Conservation (phyloP, 2,113 vertebrate genomes). For the Peromyscus californicus region DNA sequence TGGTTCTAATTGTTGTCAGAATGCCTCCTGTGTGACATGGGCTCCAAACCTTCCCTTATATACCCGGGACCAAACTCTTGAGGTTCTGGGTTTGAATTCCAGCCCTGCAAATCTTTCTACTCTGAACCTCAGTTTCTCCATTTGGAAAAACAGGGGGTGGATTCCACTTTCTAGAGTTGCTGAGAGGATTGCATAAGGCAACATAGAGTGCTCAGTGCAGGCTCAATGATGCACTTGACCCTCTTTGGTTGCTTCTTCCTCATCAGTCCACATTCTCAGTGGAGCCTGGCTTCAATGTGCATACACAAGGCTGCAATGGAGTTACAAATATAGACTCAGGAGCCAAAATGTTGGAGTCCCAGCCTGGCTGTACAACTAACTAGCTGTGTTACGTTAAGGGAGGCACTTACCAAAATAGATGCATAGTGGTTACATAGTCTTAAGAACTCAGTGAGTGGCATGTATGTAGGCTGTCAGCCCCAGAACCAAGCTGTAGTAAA, state of each 20-base stretch:
- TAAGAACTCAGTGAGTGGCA: neutral
- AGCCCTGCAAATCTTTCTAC: neutral
- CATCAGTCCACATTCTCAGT: neutral
- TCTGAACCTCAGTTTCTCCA: neutral
- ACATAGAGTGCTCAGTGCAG: accelerated
- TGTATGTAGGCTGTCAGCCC: neutral
- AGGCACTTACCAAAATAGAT: conserved; percentile 10
- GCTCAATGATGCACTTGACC: accelerated
- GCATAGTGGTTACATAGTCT: neutral
- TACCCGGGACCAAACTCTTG: neutral
- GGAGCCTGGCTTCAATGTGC: neutral
- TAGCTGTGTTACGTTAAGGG: neutral
- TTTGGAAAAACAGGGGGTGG: neutral
- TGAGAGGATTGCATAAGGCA: neutral
- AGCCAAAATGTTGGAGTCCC: neutral
- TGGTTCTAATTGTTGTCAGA: neutral
- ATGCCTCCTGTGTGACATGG: neutral
- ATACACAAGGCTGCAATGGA: neutral
- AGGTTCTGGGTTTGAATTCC: neutral
- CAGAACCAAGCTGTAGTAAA: neutral
- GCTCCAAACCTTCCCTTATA: neutral
- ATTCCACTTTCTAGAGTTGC: no score
- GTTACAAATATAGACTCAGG: neutral
- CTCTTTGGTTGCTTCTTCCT: neutral
- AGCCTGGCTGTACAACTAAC: neutral